These are phyloP conservation scores for Drosophila fuyamai DNA, from an alignment of 1,140 invertebrate species.

Conservation along the genomic window DNA sequence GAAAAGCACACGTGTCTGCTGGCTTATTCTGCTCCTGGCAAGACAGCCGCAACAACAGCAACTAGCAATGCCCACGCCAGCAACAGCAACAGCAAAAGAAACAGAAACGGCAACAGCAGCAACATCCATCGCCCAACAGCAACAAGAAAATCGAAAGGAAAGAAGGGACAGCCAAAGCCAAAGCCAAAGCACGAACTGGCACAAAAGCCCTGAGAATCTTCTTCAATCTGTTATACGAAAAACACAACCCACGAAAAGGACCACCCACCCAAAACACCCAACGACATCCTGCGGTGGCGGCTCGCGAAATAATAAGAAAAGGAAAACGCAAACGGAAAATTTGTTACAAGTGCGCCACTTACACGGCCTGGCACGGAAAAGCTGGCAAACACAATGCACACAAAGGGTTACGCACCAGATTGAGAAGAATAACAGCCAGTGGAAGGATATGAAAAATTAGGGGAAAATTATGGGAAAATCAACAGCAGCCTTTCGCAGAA, in stretches of 20 bases:
- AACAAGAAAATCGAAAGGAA: conserved; percentile 75
- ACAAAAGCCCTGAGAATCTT: conserved; percentile 70
- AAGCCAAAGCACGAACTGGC: conserved; percentile 63
- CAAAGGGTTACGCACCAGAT: conserved; percentile 39
- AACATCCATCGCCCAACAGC: conserved; percentile 20
- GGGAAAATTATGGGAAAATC: conserved; percentile 1
- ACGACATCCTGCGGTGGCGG: conserved; percentile 32
- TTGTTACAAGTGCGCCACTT: conserved; percentile 55
- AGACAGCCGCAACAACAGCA: conserved; percentile 60
- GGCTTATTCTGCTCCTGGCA: conserved; percentile 52
- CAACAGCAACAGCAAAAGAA: conserved; percentile 2
- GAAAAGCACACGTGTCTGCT: conserved; percentile 78
- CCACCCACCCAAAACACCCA: conserved; percentile 50
- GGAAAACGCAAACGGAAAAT: conserved; percentile 57
- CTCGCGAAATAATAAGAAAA: conserved; percentile 49
- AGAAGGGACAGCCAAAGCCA: conserved; percentile 38
- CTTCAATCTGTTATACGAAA: conserved; percentile 48
- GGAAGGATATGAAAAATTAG: background rate
- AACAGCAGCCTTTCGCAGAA: conserved; percentile 17
- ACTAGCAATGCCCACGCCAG: conserved; percentile 40
- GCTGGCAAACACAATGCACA: conserved; percentile 44
- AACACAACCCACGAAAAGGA: conserved; percentile 17
- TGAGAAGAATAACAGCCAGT: conserved; percentile 26
- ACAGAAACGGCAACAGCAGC: background rate
- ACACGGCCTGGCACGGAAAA: conserved; percentile 45